Percentiles rank a stretch among this genome's conserved stretches.
Conservation (phyloP, 2,797 vertebrate genomes). For the Myripristis murdjan region DNA sequence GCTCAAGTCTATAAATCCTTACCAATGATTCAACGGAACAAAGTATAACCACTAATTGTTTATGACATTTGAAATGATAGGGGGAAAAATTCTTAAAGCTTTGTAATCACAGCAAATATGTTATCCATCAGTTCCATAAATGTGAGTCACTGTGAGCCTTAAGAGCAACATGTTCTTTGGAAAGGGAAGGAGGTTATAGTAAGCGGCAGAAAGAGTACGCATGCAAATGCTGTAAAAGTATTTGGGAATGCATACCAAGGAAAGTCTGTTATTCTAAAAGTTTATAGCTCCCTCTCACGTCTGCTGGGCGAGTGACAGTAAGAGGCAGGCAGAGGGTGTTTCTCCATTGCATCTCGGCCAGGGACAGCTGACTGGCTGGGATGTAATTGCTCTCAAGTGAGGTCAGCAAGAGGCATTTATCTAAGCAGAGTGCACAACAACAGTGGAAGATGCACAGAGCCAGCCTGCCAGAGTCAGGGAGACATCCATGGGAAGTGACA, state of each 20-base stretch:
- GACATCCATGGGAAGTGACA: constrained; percentile 93
- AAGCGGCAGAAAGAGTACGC: constrained; percentile 46
- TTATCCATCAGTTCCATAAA: constrained; percentile 18
- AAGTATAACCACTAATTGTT: constrained; percentile 58
- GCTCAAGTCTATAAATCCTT: constrained; percentile 51
- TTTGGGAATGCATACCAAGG: constrained; percentile 71
- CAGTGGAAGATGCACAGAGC: constrained; percentile 91
- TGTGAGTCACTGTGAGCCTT: constrained; percentile 42
- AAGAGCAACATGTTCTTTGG: constrained; percentile 34
- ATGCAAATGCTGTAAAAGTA: constrained; percentile 66
- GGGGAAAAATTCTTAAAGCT: constrained; percentile 42
- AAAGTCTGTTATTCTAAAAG: constrained; percentile 78
- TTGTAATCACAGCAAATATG: constrained; percentile 45
- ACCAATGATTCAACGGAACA: constrained; percentile 37
- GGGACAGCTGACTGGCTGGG: constrained; percentile 98
- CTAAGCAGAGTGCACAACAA: constrained; percentile 90
- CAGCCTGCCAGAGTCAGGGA: constrained; percentile 83
- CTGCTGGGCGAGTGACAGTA: constrained; percentile 86
- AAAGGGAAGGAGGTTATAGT: constrained; percentile 41
- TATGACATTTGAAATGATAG: constrained; percentile 69
- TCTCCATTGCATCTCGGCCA: constrained; percentile 74
- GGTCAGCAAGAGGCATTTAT: constrained; percentile 99
- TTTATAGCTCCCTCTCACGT: constrained; percentile 95
- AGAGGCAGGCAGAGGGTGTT: constrained; percentile 79
- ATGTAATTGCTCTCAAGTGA: constrained; percentile 99